Base-by-base conservation (phyloP, 1,140 invertebrate species). In the Zaprionus camerounensis region DNA sequence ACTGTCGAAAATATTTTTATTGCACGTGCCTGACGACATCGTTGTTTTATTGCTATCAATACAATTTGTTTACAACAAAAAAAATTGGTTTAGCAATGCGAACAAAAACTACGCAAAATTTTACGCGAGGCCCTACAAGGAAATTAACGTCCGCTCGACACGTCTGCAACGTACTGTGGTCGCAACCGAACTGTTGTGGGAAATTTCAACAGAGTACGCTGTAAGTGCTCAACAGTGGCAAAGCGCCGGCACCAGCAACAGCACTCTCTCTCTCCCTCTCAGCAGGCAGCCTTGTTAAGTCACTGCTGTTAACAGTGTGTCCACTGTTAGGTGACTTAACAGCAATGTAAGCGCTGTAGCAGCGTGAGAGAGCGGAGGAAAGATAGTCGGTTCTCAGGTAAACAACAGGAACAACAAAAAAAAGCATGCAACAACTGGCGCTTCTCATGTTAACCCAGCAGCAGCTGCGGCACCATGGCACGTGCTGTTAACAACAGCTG, bases 401-500 rank as follows among this genome's bases (percentile, higher is more conserved):
- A 61, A 59, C 41, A 55, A 57, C 53, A 71, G 13, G 12, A 38
- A 38, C 4, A 38, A 12, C 12, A 13, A 46, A 46, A 28, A 44
- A 44, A 44, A 46, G 49, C 13, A 58, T 55, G 15, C 17, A 75
- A 44, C 68, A 76, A 71, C 67, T 69, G 71, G 28, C 65, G 56
- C 34, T 67, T n/a, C 31, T 34, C 51, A 22, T 44, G 38, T 63
- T 71, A 31, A 4, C 0, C 31, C 31, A 31, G 15, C 51, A 64
- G 41, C 68, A 59, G 68, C 69, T 71, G 59, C 24, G 56, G 71
- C 17, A 44, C 11, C 36, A 61, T 36, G 56, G 74, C 80, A 76
- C 81, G 81, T 83, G 78, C 78, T 78, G 70, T 78, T 78, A 72
- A 72, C 78, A 84, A 72, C 82, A 84, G 78, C 82, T 84, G 82